These are phyloP conservation scores for Homalodisca vitripennis DNA, from an alignment of 1,140 invertebrate genomes.

Conservation along the genomic window DNA sequence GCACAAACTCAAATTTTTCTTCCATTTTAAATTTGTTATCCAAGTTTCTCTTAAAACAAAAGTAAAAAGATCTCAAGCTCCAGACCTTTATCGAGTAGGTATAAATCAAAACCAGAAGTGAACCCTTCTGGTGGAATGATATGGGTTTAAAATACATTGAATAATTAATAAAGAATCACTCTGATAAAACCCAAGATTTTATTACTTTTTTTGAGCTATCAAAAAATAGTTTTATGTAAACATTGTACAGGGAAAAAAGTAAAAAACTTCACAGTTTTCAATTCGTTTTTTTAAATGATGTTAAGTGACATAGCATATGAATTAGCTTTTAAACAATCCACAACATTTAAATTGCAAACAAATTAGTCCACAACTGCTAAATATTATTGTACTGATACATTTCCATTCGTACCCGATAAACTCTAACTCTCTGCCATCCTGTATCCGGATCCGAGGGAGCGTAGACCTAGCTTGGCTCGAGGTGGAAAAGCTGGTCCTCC, in stretches of 20 bases:
- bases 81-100: no score
- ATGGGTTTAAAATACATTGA: no score
- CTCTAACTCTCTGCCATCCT: constrained; percentile 88
- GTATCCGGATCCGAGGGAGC: constrained; percentile 93
- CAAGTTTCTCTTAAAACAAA: no score
- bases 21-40: no score
- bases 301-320: background rate
- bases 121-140: no score
- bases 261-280: background rate
- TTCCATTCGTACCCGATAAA: no score
- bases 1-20: background rate
- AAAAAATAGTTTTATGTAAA: no score
- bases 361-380: background rate
- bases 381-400: background rate
- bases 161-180: no score
- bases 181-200: no score
- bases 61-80: no score
- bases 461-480: constrained; percentile 84
- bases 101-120: no score
- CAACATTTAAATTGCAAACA: background rate
- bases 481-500: constrained; percentile 92
- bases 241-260: background rate
- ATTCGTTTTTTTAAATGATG: background rate
- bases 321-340: background rate
- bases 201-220: no score